Evolutionary conservation across 2,888 invertebrate species (phyloP), one percentile per base, ranked within the genome.

Genomic region (Monoplex corrugatus): DNA sequence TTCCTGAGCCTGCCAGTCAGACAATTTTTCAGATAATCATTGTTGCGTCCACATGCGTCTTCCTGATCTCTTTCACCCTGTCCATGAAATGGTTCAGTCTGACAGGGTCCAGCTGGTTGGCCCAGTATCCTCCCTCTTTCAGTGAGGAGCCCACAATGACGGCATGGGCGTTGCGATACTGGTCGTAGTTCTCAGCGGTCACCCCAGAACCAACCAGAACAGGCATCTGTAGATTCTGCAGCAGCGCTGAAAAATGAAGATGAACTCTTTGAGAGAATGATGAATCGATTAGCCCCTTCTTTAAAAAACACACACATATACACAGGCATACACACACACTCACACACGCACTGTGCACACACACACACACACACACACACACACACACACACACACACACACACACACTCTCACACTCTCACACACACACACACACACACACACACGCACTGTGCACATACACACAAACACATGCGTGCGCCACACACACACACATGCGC

Each of bases 201-300:
- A 98, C 97, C 13, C 98, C 98, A 0, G 98, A 98, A 1, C 98
- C 98, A 90, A 98, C 97, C 28, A 98, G 93, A 28, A 98, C 96
- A 0, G 98, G 98, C 45, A 97, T 94, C 2, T 92, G 91, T 0
- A 97, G 95, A n/a, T 96, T 93, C 16, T 96, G 91, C 93, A 96
- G 96, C 19, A 97, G 96, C 89, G 96, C 97, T 97, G 94, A 40
- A 45, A 78, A 6, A 72, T 5, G 28, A n/a, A n/a, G n/a, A n/a
- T n/a, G 50, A 16, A 16, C 16, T 16, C 10, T 50, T 50, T 50
- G 16, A 13, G 50, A 50, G 16, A n/a, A n/a, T n/a, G n/a, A n/a
- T n/a, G n/a, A n/a, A n/a, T n/a, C n/a, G n/a, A n/a, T n/a, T n/a
- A n/a, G n/a, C n/a, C n/a, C n/a, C n/a, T n/a, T n/a, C n/a, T n/a